A percentile compares a stretch with the other conserved stretches of the same genome.
phyloP scores from a whole-genome alignment of 2,797 vertebrate genomes.

The Melanotaenia boesemani region DNA sequence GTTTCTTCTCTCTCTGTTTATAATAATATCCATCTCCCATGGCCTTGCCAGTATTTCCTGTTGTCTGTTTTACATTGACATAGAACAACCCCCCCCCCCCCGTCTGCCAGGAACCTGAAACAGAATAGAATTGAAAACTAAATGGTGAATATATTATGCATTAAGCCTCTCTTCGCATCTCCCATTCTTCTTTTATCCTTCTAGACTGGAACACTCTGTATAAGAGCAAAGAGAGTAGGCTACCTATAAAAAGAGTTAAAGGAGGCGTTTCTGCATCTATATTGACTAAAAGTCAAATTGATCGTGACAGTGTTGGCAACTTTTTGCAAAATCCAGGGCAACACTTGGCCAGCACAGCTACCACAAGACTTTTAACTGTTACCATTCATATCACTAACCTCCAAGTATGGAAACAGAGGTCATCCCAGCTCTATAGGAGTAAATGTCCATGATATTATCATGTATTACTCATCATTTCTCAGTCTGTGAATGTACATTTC shows the following conservation, averaged over 20 bases:
- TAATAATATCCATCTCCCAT: not conserved
- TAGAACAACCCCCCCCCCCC: not conserved
- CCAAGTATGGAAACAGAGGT: not conserved
- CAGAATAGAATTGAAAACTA: constrained; percentile 5
- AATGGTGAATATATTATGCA: not conserved
- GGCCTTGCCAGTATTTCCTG: not conserved
- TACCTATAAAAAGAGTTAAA: not conserved
- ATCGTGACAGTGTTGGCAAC: not conserved
- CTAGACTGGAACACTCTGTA: no score
- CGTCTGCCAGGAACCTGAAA: constrained; percentile 13
- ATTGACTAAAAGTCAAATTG: not conserved
- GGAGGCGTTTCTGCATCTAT: not conserved
- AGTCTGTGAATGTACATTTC: constrained; percentile 14
- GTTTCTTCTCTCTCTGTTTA: no score
- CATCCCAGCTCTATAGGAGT: not conserved
- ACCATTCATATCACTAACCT: not conserved
- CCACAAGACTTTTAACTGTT: not conserved
- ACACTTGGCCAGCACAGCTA: not conserved
- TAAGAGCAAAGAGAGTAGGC: no score
- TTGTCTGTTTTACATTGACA: constrained; percentile 3
- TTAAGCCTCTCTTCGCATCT: not conserved
- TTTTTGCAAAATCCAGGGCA: not conserved
- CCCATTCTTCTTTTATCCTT: not conserved
- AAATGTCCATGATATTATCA: constrained; percentile 1
- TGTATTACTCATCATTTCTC: constrained; percentile 17